Percentiles rank a stretch among this genome's conserved stretches.
Evolutionary conservation across 2,113 vertebrate species (phyloP).

Genomic region (Tautogolabrus adspersus): DNA sequence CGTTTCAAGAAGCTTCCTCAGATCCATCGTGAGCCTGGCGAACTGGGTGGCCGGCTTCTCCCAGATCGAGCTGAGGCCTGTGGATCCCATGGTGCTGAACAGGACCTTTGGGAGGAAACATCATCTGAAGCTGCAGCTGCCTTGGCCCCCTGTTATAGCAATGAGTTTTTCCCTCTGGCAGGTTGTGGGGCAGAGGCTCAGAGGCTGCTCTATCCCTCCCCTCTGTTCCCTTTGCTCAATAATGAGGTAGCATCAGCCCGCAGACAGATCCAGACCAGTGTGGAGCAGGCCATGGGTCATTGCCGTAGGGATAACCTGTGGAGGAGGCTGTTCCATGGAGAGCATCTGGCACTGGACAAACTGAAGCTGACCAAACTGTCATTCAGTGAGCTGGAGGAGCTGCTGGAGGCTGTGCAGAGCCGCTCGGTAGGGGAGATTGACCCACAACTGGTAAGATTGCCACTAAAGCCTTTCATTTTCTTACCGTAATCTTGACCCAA

Average conservation of each 20-base stretch:
- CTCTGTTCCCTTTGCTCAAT: constrained; percentile 91
- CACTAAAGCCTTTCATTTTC: neutral
- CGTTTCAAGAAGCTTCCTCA: constrained; percentile 94
- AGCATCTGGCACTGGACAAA: constrained; percentile 92
- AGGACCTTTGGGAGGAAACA: constrained; percentile 86
- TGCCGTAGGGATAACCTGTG: constrained; percentile 97
- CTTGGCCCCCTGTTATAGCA: constrained; percentile 66
- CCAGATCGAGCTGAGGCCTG: constrained; percentile 39
- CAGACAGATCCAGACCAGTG: constrained; percentile 90
- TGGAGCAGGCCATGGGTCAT: constrained; percentile 95
- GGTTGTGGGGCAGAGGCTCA: constrained; percentile 68
- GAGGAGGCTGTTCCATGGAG: constrained; percentile 96
- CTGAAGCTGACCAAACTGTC: constrained; percentile 92
- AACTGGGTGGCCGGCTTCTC: constrained; percentile 70
- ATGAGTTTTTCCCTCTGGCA: constrained; percentile 78
- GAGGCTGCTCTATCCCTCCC: constrained; percentile 85
- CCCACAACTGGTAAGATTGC: constrained; percentile 91
- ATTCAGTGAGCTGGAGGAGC: constrained; percentile 93
- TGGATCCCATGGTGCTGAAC: constrained; percentile 61
- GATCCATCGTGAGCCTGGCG: constrained; percentile 88
- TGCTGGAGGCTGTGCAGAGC: constrained; percentile 92
- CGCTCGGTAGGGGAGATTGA: constrained; percentile 94
- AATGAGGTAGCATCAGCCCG: constrained; percentile 90
- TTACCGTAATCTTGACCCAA: neutral
- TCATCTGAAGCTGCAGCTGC: constrained; percentile 1